Evolutionary conservation across 2,113 vertebrate genomes (phyloP), one percentile per base, ranked within the genome.

Genomic region (Eidolon helvum): DNA sequence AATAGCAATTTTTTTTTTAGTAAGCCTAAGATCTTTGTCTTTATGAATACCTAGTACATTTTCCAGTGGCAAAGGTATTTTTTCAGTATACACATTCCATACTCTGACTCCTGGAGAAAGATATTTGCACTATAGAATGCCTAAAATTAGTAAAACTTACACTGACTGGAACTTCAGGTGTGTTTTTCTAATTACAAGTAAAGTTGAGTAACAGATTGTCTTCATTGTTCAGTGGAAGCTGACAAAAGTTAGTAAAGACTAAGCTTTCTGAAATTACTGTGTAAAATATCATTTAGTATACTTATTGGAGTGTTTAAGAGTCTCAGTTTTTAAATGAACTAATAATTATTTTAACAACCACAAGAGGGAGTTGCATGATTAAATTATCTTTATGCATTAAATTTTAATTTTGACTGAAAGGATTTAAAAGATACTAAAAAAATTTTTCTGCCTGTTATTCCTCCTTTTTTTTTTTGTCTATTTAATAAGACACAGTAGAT

Each of bases 121-220:
- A 33, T 4, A 21, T 95, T 85, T 77, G 68, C 6, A 87, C 30
- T 74, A 1, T 61, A 66, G 33, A 94, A 50, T 84, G 19, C 77
- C 57, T 92, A 50, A 77, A 97, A 78, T 83, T 89, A 72, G 50
- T 93, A 86, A 96, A 43, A 16, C 33, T 90, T 77, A 48, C 35
- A 61, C 61, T 28, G 40, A 77, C 35, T 96, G 50, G 50, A 93
- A 48, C 38, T 93, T 91, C 16, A 66, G 57, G 30, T 71, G 16
- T 84, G 28, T 95, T 89, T 96, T 96, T 85, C 75, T 40, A 57
- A 55, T 93, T 95, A 85, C 72, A 82, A 53, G 59, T 88, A 55
- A 89, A 95, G 63, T n/a, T 65, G 22, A 71, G 50, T 68, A 80
- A 30, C 77, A 93, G 90, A 59, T 71, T 75, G 4, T 92, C 16